phyloP scores from a whole-genome alignment of 2,113 vertebrate genomes.

The Apus apus region DNA sequence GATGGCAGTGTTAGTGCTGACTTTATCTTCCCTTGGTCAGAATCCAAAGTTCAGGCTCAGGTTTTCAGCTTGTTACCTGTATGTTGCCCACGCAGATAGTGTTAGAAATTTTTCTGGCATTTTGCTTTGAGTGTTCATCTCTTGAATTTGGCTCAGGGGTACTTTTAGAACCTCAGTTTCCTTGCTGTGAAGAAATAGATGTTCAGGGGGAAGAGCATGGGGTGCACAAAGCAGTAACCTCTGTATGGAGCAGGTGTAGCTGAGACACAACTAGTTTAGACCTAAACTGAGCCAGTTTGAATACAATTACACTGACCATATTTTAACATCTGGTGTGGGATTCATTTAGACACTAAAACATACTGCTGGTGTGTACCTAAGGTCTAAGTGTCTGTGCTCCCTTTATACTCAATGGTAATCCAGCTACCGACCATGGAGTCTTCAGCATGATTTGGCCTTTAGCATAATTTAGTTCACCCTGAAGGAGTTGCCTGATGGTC shows the following conservation, averaged over 20 bases:
- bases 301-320: not conserved
- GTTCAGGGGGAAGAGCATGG: not conserved
- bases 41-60: not conserved
- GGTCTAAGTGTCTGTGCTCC: not conserved
- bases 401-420: not conserved
- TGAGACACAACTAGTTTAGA: not conserved
- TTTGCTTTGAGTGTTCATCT: not conserved
- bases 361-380: fast-evolving
- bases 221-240: not conserved
- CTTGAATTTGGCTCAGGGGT: not conserved
- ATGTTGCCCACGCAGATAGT: not conserved
- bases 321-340: not conserved
- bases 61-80: not conserved
- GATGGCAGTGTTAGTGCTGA: not conserved
- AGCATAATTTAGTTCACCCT: not conserved
- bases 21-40: not conserved
- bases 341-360: not conserved
- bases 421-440: not conserved
- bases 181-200: not conserved
- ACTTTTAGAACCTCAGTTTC: not conserved
- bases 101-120: not conserved
- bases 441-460: not conserved
- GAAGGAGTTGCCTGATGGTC: not conserved
- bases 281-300: not conserved
- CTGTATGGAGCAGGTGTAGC: not conserved